Evolutionary conservation across 2,113 vertebrate species (phyloP), one percentile per base, ranked within the genome.

Genomic region (Candoia aspera): DNA sequence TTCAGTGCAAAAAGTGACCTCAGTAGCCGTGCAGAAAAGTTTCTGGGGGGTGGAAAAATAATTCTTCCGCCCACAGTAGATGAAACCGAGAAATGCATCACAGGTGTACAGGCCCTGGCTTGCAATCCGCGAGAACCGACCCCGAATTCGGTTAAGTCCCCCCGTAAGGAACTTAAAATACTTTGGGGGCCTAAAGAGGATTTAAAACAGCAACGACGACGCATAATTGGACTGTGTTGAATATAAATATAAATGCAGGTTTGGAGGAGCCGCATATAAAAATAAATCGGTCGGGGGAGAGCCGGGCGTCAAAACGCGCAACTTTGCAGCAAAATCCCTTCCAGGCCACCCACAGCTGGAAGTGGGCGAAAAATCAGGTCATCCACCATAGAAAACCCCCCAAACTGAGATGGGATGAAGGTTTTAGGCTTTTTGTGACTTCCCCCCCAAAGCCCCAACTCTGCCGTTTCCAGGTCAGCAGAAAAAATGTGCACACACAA

Each of bases 381-480:
- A 17, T 33, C 17, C 4, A 29, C 29, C 62, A 2, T 0, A 49
- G 49, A 49, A 49, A 49, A n/a, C 37, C 33, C 37, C 68, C 68
- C 6, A 79, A 37, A 33, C 13, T 17, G 68, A 37, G 6, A 19
- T 3, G 68, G 2, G n/a, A 68, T 5, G 49, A 17, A 37, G 6
- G 15, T 37, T 19, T 8, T n/a, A 21, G 15, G 19, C 2, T 8
- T n/a, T 37, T 37, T 33, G 68, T 37, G 68, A 79, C 15, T 21
- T 19, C 33, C n/a, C 68, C 15, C 58, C 68, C 68, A 79, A 79
- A 15, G 33, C 8, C 6, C 4, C 57, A 58, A 15, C 19, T 19
- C 6, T 4, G 57, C 6, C 2, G 17, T 4, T 73, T 33, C 15
- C 5, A 73, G 2, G 13, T 15, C 0, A 0, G 11, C 3, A 19